phyloP scores from a whole-genome alignment of 1,140 invertebrate genomes.

The Cyrtorhinus lividipennis region DNA sequence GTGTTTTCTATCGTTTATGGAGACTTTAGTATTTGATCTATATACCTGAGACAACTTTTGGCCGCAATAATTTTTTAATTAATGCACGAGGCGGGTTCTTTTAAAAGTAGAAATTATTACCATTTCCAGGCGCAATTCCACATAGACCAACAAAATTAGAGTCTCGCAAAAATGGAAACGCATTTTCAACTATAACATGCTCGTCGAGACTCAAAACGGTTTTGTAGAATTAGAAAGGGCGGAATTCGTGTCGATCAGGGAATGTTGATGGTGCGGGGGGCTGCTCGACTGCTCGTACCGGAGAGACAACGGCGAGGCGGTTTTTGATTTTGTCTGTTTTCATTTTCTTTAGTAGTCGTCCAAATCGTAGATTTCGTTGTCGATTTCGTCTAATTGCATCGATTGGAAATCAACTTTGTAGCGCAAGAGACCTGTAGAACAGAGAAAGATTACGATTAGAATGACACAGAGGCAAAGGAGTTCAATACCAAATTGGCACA shows the following conservation, averaged over 20 bases:
- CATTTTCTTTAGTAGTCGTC: conserved; percentile 68
- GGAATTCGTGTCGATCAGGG: no score
- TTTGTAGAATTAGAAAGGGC: not conserved
- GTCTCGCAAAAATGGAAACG: not conserved
- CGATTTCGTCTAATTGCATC: conserved; percentile 79
- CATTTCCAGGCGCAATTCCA: no score
- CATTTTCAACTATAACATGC: not conserved
- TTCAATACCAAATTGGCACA: not conserved
- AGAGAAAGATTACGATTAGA: conserved; percentile 22
- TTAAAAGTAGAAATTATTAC: no score
- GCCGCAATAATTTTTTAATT: no score
- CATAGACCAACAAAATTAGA: no score
- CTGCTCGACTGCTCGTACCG: not conserved
- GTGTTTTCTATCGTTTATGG: no score
- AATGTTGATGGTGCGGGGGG: no score
- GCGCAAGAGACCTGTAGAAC: conserved; percentile 74
- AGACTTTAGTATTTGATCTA: no score
- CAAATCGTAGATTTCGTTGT: conserved; percentile 73
- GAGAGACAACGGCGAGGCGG: not conserved
- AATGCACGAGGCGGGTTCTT: no score
- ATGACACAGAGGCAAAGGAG: not conserved
- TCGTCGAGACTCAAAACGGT: not conserved
- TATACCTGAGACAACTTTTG: no score
- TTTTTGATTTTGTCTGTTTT: not conserved
- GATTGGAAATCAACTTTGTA: conserved; percentile 99